A percentile compares a stretch with the other conserved stretches of the same genome.
Evolutionary conservation across 2,888 invertebrate genomes (phyloP).

Genomic region (Lepidocyrtinus sp.): DNA sequence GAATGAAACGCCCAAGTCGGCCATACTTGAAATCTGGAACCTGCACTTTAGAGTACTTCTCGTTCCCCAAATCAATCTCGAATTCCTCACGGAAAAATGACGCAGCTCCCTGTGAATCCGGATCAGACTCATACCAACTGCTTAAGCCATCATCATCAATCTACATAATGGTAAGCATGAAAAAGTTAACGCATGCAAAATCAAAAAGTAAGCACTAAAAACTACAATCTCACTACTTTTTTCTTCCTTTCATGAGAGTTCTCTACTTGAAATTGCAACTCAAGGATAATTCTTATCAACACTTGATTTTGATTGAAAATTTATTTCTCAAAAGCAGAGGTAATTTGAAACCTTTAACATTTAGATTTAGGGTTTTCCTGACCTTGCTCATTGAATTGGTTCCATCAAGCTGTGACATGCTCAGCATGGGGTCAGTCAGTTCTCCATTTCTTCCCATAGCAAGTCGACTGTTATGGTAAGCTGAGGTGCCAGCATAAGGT

Average conservation of each 20-base stretch:
- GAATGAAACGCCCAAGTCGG: slow-evolving; percentile 87
- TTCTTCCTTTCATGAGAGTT: no score
- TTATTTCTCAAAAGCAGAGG: no score
- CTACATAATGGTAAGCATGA: slow-evolving; percentile 44
- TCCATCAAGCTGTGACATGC: slow-evolving; percentile 51
- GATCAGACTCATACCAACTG: slow-evolving; percentile 63
- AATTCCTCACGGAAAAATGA: slow-evolving; percentile 84
- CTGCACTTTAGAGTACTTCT: slow-evolving; percentile 79
- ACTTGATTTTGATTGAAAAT: no score
- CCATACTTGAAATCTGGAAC: slow-evolving; percentile 89
- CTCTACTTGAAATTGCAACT: no score
- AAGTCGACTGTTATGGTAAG: slow-evolving; percentile 55
- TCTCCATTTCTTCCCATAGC: slow-evolving; percentile 54
- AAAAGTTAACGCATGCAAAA: slow-evolving; percentile 30
- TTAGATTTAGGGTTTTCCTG: not conserved
- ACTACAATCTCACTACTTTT: not conserved
- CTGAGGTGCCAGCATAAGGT: slow-evolving; percentile 74
- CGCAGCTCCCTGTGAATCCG: slow-evolving; percentile 62
- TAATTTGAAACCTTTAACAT: no score
- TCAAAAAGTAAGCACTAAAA: not conserved
- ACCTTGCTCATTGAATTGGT: slow-evolving; percentile 53
- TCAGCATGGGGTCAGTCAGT: slow-evolving; percentile 58
- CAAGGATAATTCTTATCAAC: no score
- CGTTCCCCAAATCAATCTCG: slow-evolving; percentile 82
- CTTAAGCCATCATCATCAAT: slow-evolving; percentile 69